Conservation (phyloP, 2,888 invertebrate species). For the Erebia palarica region DNA sequence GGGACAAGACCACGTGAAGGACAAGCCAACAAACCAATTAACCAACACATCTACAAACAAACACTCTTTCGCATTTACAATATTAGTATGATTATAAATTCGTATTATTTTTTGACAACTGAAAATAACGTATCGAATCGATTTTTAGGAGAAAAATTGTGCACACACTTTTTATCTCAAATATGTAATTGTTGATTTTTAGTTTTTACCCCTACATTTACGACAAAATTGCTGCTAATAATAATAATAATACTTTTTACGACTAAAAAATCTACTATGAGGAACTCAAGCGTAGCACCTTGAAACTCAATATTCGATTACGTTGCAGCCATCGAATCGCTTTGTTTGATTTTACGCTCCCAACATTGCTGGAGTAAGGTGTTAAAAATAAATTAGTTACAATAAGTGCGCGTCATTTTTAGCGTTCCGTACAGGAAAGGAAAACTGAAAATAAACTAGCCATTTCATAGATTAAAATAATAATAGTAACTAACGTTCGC, state of each 20-base stretch:
- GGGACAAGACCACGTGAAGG: no score
- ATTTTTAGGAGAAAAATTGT: background rate
- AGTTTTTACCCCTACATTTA: background rate
- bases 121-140: background rate
- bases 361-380: constrained; percentile 36
- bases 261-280: constrained; percentile 23
- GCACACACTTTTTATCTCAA: background rate
- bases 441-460: background rate
- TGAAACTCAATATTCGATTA: constrained; percentile 35
- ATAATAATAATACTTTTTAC: constrained; percentile 8
- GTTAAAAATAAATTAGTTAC: constrained; percentile 40
- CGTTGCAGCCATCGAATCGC: constrained; percentile 21
- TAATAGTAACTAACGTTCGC: no score
- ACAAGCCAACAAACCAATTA: no score
- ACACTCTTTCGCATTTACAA: no score
- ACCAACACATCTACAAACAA: no score
- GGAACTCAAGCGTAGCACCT: constrained; percentile 28
- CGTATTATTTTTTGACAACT: no score
- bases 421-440: background rate
- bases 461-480: no score
- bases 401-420: constrained; percentile 39
- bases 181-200: constrained; percentile 4
- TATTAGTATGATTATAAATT: no score
- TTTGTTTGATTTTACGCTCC: constrained; percentile 38
- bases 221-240: constrained; percentile 9